Evolutionary conservation across 2,797 vertebrate species (phyloP), one percentile per base, ranked within the genome.

Genomic region (Sternarchorhynchus goeldii): DNA sequence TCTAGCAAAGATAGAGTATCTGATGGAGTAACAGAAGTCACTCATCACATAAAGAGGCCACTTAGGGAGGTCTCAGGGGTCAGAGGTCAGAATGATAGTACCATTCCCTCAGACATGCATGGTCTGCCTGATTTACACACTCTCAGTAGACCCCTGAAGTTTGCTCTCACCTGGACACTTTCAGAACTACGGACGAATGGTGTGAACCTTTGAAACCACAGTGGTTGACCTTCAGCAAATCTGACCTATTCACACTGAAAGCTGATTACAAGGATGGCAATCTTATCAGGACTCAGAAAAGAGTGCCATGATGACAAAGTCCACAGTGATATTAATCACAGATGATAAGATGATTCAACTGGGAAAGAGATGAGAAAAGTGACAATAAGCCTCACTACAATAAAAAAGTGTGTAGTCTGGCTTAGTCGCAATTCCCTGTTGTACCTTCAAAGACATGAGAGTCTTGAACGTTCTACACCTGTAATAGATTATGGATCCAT

Each of bases 21-120:
- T n/a, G 87, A 86, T 12, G 86, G 83, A 82, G 79, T 83, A 90
- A 88, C 88, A 91, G 92, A 94, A 94, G 92, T 94, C 90, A 92
- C 94, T 93, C 91, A 94, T 94, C 81, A 91, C 90, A 93, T 94
- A 93, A 94, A 92, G 87, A 87, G 82, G 1, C 65, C 74, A 84
- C 75, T 81, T 92, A 90, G 90, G 93, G 91, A 92, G 77, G 85
- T 90, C 88, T 87, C 59, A 64, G 85, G 87, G 91, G 90, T 93
- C 76, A 77, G 68, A 67, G 81, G 81, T 25, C 45, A 89, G 92
- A 90, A 92, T 90, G 90, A 92, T 90, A 91, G 89, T 91, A 93
- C 92, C 77, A 89, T 90, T 88, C 84, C 86, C 87, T 89, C 88
- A 81, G 88, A 91, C 88, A 86, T 91, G 89, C 90, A 90, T 88